A percentile compares a stretch with the other conserved stretches of the same genome.
These are phyloP conservation scores for Coronaproctus castanopsis DNA, from an alignment of 2,888 invertebrate genomes.

Conservation along the genomic window DNA sequence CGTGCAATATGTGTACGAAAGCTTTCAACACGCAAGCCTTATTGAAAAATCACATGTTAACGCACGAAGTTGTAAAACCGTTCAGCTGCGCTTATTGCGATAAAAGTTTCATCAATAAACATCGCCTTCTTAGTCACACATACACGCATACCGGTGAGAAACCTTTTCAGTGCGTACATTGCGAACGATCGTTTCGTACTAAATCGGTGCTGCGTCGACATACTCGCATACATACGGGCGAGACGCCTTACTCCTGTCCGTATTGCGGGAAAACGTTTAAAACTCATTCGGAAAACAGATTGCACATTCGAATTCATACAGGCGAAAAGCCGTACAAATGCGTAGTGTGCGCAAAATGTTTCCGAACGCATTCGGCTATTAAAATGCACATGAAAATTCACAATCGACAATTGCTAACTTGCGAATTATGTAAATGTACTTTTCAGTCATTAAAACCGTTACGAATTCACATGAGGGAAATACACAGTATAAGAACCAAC, in stretches of 20 bases:
- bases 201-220: slow-evolving; percentile 10
- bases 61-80: slow-evolving; percentile 17
- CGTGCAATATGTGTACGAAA: slow-evolving; percentile 7
- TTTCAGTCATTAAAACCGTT: neutral
- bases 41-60: slow-evolving; percentile 14
- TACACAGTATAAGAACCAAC: neutral
- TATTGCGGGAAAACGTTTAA: slow-evolving; percentile 10
- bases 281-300: slow-evolving; percentile 11
- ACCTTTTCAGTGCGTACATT: slow-evolving; percentile 14
- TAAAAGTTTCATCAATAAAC: slow-evolving; percentile 16
- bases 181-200: slow-evolving; percentile 13
- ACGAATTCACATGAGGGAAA: neutral
- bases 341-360: slow-evolving; percentile 2
- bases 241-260: slow-evolving; percentile 10
- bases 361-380: slow-evolving; percentile 12
- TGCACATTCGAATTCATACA: slow-evolving; percentile 10
- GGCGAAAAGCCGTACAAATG: slow-evolving; percentile 11
- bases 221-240: slow-evolving; percentile 10
- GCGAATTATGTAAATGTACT: neutral
- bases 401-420: neutral
- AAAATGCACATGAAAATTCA: slow-evolving; percentile 10
- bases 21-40: slow-evolving; percentile 8
- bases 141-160: slow-evolving; percentile 15
- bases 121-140: slow-evolving; percentile 15
- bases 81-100: slow-evolving; percentile 14